Conservation (phyloP, 2,888 invertebrate genomes). For the Euspilapteryx auroguttella region DNA sequence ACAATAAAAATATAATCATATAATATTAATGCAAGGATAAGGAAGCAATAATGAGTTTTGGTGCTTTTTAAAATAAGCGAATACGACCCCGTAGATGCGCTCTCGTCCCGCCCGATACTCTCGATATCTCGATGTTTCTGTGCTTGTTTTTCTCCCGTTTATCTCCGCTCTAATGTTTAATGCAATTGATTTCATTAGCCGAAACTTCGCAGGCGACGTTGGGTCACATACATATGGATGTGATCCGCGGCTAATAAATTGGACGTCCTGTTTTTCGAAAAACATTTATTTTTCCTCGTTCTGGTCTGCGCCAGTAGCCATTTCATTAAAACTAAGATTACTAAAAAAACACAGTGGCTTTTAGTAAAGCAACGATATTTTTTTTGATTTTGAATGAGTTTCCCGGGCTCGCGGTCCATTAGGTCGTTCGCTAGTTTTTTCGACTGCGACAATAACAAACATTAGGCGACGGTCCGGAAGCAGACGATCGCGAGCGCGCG, state of each 20-base stretch:
- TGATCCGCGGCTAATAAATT: conserved; percentile 34
- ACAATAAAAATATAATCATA: no score
- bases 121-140: no score
- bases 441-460: conserved; percentile 7
- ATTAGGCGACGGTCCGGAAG: conserved; percentile 16
- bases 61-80: no score
- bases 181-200: conserved; percentile 45
- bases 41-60: no score
- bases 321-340: no score
- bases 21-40: no score
- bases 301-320: not conserved
- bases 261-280: conserved; percentile 7
- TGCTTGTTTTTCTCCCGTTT: no score
- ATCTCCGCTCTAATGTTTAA: conserved; percentile 53
- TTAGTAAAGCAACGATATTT: not conserved
- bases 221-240: conserved; percentile 42
- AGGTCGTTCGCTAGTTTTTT: no score
- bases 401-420: no score
- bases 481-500: conserved; percentile 19
- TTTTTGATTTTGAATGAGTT: no score
- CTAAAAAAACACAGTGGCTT: not conserved
- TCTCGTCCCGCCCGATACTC: no score
- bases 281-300: conserved; percentile 1
- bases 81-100: no score
- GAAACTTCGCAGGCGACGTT: conserved; percentile 33